Percentiles rank a stretch among this genome's conserved stretches.
phyloP scores from a whole-genome alignment of 2,113 vertebrate species.

The Thymallus thymallus region DNA sequence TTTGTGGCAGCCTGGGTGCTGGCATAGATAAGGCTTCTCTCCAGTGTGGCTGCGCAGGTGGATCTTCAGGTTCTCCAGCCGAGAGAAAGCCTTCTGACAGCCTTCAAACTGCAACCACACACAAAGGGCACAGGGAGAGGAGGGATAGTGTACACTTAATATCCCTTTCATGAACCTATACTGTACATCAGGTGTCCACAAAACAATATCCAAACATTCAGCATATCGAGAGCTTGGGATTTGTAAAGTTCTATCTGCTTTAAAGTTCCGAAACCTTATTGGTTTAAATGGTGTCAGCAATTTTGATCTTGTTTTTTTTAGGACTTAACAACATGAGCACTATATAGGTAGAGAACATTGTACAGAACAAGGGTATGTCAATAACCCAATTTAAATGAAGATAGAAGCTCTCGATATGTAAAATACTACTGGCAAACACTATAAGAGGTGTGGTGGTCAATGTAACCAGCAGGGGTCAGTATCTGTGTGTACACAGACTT shows the following conservation, averaged over 20 bases:
- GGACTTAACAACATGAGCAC: too few species aligned
- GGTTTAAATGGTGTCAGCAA: too few species aligned
- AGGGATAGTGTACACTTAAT: neutral
- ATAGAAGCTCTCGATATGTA: too few species aligned
- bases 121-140: neutral
- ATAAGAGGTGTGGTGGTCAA: conserved; percentile 1
- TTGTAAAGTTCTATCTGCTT: too few species aligned
- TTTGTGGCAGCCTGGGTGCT: conserved; percentile 91
- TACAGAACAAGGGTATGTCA: too few species aligned
- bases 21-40: conserved; percentile 93
- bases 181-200: neutral
- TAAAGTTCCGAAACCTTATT: too few species aligned
- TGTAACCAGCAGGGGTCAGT: conserved; percentile 70
- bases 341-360: too few species aligned
- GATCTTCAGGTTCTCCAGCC: conserved; percentile 97
- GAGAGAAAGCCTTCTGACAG: conserved; percentile 96
- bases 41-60: conserved; percentile 95
- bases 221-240: neutral
- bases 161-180: neutral
- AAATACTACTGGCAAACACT: too few species aligned
- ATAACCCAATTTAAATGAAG: too few species aligned
- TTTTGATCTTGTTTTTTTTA: too few species aligned
- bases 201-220: conserved; percentile 2
- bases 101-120: conserved; percentile 83
- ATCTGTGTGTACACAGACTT: conserved; percentile 30